Conservation (phyloP, 2,888 invertebrate genomes). For the Isotomurus palustris region DNA sequence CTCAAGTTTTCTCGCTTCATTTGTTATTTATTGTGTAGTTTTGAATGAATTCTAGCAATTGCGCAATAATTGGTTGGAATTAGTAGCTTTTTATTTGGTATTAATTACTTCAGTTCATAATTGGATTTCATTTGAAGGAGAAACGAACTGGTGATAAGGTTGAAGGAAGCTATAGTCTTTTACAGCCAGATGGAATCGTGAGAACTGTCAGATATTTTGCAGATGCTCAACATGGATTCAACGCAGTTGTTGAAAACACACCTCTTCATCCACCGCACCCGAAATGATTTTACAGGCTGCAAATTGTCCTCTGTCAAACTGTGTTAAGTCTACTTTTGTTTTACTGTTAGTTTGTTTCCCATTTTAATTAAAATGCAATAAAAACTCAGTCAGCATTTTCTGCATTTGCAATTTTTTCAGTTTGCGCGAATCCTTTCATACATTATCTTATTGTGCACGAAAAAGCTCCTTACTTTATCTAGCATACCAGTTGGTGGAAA, state of each 20-base stretch:
- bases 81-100: no score
- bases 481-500: no score
- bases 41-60: not conserved
- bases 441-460: no score
- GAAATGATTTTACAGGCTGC: not conserved
- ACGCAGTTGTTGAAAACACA: constrained; percentile 29
- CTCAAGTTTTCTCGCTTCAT: not conserved
- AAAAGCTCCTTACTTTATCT: no score
- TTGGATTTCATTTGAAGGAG: constrained; percentile 15
- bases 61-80: no score
- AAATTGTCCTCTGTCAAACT: not conserved
- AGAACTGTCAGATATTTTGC: constrained; percentile 28
- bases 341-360: no score
- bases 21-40: not conserved
- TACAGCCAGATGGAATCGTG: constrained; percentile 29
- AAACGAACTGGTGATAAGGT: constrained; percentile 20
- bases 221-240: constrained; percentile 27
- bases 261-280: constrained; percentile 7
- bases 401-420: no score
- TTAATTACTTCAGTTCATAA: not conserved
- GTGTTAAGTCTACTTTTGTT: no score
- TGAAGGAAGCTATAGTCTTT: constrained; percentile 24
- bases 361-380: no score
- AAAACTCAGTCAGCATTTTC: no score
- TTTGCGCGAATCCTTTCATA: no score